Percentiles rank a stretch among this genome's conserved stretches.
Evolutionary conservation across 2,888 invertebrate genomes (phyloP).

Genomic region (Tenthredo distinguenda): DNA sequence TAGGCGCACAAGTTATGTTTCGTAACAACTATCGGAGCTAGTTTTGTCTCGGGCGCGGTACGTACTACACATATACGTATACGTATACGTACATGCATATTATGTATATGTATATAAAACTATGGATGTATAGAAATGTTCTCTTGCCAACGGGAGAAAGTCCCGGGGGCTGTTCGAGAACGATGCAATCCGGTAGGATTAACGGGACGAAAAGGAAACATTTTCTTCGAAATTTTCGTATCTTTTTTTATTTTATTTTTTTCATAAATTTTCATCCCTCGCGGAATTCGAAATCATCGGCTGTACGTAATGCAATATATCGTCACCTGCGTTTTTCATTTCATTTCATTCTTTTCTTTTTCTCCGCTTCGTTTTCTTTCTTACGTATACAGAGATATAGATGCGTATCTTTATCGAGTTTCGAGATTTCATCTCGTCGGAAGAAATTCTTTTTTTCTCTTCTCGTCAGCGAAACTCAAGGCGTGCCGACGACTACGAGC

Average conservation of each 20-base stretch:
- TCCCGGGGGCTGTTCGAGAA: slow-evolving; percentile 26
- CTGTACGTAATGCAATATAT: not conserved
- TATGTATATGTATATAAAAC: not conserved
- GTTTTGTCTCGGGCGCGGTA: slow-evolving; percentile 29
- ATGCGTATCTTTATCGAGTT: not conserved
- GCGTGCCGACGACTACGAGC: not conserved
- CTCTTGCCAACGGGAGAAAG: slow-evolving; percentile 32
- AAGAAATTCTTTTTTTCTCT: not conserved
- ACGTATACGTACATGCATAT: not conserved
- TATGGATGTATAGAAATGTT: not conserved
- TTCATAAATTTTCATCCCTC: not conserved
- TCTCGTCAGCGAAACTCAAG: slow-evolving; percentile 12
- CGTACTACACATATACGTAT: not conserved
- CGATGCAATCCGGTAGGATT: slow-evolving; percentile 31
- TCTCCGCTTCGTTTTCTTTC: not conserved
- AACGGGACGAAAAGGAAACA: not conserved
- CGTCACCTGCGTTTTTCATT: not conserved
- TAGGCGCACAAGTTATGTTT: slow-evolving; percentile 9
- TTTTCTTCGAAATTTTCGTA: not conserved
- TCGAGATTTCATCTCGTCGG: not conserved
- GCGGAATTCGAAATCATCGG: not conserved
- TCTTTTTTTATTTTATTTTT: not conserved
- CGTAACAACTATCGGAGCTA: slow-evolving; percentile 16
- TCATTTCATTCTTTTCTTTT: slow-evolving; percentile 26
- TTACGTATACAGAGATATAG: not conserved